Conservation (phyloP, 2,888 invertebrate genomes). For the Nysson spinosus region DNA sequence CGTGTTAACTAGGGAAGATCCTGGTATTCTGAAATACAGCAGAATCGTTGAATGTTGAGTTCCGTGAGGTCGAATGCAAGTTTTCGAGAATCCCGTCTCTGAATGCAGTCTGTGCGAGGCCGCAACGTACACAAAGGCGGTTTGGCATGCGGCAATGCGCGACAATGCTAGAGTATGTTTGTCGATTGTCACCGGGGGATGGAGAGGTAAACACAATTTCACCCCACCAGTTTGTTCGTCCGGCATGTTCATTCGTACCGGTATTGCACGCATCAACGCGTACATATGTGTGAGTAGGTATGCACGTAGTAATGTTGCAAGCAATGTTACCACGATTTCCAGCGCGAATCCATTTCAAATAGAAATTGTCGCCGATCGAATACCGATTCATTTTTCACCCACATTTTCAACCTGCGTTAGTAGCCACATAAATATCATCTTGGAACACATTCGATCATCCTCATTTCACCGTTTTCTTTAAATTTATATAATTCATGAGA, state of each 20-base stretch:
- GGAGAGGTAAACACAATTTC: slow-evolving; percentile 66
- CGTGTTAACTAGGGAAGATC: no score
- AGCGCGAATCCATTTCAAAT: slow-evolving; percentile 5
- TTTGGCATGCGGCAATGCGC: slow-evolving; percentile 62
- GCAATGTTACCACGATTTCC: slow-evolving; percentile 20
- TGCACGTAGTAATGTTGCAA: slow-evolving; percentile 27
- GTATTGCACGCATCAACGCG: no score
- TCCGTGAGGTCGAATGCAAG: slow-evolving; percentile 5
- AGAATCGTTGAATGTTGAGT: not conserved
- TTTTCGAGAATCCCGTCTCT: slow-evolving; percentile 37
- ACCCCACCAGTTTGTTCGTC: slow-evolving; percentile 42
- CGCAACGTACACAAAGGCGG: slow-evolving; percentile 49
- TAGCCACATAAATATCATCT: no score
- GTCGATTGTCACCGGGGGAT: slow-evolving; percentile 65
- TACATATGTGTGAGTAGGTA: not conserved
- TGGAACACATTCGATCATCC: no score
- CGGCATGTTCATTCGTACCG: no score
- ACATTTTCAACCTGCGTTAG: no score
- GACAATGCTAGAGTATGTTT: slow-evolving; percentile 67
- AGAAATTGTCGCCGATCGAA: no score
- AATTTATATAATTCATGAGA: no score
- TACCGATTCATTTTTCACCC: no score
- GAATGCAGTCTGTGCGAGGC: slow-evolving; percentile 36
- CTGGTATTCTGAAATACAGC: not conserved
- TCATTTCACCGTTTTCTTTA: no score